Evolutionary conservation across 2,113 vertebrate species (phyloP).

Genomic region (Chaenogobius annularis): DNA sequence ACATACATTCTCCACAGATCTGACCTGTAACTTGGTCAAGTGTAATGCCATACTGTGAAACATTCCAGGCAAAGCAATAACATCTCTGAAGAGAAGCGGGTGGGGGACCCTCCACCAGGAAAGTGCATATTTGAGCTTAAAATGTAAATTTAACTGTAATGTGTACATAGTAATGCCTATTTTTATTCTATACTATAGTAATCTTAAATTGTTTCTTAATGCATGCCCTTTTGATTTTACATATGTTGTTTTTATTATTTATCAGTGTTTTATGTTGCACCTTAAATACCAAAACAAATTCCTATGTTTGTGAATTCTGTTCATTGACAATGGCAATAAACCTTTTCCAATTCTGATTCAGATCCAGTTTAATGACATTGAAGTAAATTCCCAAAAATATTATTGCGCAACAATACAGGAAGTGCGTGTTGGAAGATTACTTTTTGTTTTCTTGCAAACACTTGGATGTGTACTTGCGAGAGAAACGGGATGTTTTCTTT

Average conservation of each 20-base stretch:
- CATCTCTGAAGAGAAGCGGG: not conserved
- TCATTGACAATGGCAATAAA: too few relatives aligned
- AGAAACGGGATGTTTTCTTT: constrained; percentile 73
- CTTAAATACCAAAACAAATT: too few relatives aligned
- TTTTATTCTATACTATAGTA: too few relatives aligned
- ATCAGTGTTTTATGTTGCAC: too few relatives aligned
- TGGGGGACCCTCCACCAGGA: not conserved
- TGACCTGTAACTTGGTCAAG: not conserved
- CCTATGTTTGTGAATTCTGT: too few relatives aligned
- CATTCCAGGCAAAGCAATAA: not conserved
- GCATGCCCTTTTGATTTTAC: too few relatives aligned
- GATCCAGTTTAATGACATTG: constrained; percentile 19
- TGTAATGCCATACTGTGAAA: not conserved
- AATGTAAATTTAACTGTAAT: too few relatives aligned
- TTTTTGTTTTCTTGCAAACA: constrained; percentile 46
- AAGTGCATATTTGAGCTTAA: not conserved
- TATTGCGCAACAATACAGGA: constrained; percentile 51
- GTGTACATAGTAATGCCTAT: too few relatives aligned
- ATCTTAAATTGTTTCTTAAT: too few relatives aligned
- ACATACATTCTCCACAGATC: not conserved
- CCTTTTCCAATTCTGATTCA: too few relatives aligned
- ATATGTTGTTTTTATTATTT: too few relatives aligned
- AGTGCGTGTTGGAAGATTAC: constrained; percentile 57
- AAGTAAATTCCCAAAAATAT: constrained; percentile 35
- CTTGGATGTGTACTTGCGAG: constrained; percentile 70